phyloP scores from a whole-genome alignment of 2,888 invertebrate species.

The Drosophila subsilvestris region DNA sequence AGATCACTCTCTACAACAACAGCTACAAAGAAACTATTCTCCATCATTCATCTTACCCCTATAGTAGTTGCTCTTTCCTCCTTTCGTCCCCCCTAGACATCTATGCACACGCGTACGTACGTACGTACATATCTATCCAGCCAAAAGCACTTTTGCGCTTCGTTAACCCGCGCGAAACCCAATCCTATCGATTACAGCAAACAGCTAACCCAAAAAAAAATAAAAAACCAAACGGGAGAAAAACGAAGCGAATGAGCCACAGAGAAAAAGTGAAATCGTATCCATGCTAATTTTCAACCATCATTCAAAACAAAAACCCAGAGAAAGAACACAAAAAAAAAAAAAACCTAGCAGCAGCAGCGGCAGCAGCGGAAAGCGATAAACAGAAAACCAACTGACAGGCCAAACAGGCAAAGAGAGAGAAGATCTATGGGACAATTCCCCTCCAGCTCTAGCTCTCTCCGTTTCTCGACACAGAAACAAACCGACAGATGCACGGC shows the following conservation, averaged over 20 bases:
- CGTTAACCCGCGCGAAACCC: conserved; percentile 38
- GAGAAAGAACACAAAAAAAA: conserved; percentile 11
- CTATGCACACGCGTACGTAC: background rate
- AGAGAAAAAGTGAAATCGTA: conserved; percentile 77
- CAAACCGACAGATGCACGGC: conserved; percentile 80
- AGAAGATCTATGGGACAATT: conserved; percentile 54
- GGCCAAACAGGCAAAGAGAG: conserved; percentile 34
- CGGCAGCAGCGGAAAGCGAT: conserved; percentile 11
- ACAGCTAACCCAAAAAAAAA: conserved; percentile 21
- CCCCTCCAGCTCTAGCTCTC: conserved; percentile 18
- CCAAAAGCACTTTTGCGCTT: conserved; percentile 35
- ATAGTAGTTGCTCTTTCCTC: background rate
- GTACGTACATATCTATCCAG: background rate
- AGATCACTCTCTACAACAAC: too few species aligned
- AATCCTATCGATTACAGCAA: conserved; percentile 49
- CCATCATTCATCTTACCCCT: background rate
- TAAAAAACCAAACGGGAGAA: background rate
- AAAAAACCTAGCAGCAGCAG: background rate
- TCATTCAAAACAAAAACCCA: conserved; percentile 53
- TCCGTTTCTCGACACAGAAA: conserved; percentile 35
- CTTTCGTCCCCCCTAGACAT: background rate
- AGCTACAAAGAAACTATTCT: too few species aligned
- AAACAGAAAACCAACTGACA: conserved; percentile 58
- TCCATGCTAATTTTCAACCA: conserved; percentile 80
- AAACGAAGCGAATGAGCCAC: conserved; percentile 41